Conservation (phyloP, 2,888 invertebrate species). For the Colletes collaris region DNA sequence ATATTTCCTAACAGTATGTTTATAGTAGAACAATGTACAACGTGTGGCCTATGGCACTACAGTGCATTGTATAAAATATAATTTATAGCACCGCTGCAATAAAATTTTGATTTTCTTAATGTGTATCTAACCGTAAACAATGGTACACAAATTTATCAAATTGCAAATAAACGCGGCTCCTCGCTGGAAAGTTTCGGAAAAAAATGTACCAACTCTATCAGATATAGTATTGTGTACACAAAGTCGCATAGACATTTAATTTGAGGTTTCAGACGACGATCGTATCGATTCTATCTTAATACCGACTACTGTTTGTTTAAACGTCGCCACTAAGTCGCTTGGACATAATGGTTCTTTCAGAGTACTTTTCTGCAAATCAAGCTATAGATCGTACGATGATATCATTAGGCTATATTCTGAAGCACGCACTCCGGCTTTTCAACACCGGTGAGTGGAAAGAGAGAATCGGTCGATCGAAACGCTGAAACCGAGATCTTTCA, state of each 20-base stretch:
- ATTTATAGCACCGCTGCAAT: too few relatives aligned
- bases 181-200: too few relatives aligned
- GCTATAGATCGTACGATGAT: neutral
- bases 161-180: too few relatives aligned
- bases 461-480: neutral
- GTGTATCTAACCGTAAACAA: too few relatives aligned
- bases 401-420: neutral
- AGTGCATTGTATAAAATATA: too few relatives aligned
- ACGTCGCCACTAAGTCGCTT: slow-evolving; percentile 8
- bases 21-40: too few relatives aligned
- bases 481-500: neutral
- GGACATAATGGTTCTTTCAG: slow-evolving; percentile 15
- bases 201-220: neutral
- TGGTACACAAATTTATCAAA: too few relatives aligned
- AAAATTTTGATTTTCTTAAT: too few relatives aligned
- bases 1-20: too few relatives aligned
- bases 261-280: neutral
- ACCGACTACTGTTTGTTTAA: neutral
- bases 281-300: neutral
- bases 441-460: neutral
- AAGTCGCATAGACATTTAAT: neutral
- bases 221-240: neutral
- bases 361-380: slow-evolving; percentile 8
- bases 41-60: too few relatives aligned
- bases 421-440: neutral